These are phyloP conservation scores for Naja naja DNA, from an alignment of 2,113 vertebrate genomes.

Conservation along the genomic window DNA sequence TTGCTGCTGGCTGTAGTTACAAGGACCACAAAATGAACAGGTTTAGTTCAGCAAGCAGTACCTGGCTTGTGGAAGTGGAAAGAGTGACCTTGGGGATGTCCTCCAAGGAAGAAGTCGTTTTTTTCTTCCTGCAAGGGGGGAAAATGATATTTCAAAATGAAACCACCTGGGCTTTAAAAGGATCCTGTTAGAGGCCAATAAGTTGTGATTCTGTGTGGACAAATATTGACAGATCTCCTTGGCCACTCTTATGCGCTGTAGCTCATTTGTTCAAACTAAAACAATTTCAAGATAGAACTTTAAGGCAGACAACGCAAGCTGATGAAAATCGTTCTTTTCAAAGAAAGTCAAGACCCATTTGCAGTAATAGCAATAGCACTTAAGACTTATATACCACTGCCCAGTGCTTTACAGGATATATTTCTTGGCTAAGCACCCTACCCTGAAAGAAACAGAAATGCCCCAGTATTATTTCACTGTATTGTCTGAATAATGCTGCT, in stretches of 20 bases:
- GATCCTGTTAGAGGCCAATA: neutral
- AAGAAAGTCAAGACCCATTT: neutral
- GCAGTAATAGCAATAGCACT: neutral
- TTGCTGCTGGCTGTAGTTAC: neutral
- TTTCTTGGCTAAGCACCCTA: neutral
- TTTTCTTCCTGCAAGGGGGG: slow-evolving; percentile 57
- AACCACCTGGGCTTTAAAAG: too few relatives aligned
- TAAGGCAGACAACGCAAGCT: neutral
- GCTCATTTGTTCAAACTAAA: neutral
- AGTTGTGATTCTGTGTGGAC: neutral
- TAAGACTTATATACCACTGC: neutral
- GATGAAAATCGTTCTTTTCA: neutral
- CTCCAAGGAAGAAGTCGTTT: slow-evolving; percentile 57
- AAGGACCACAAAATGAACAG: neutral
- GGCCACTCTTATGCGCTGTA: neutral
- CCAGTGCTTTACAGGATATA: neutral
- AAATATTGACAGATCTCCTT: neutral
- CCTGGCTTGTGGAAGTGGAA: slow-evolving; percentile 56
- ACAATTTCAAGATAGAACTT: neutral
- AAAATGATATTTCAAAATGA: neutral
- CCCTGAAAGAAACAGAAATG: neutral
- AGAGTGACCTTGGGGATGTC: slow-evolving; percentile 56
- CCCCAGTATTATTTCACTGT: neutral
- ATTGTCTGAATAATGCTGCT: neutral
- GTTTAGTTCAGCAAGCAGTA: slow-evolving; percentile 21